Conservation (phyloP, 2,888 invertebrate species). For the Pristionchus exspectatus region DNA sequence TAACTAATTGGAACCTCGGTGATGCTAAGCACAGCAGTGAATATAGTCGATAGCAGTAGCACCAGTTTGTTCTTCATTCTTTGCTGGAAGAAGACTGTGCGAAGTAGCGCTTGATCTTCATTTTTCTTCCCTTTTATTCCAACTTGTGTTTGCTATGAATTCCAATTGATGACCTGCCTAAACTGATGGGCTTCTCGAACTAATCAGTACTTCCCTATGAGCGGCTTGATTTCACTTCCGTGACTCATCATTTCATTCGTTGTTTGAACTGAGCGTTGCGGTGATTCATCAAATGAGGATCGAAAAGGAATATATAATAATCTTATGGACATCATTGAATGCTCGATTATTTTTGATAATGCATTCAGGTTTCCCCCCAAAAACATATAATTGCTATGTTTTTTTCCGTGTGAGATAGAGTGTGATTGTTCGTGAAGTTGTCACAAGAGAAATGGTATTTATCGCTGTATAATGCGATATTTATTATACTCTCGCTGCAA, state of each 20-base stretch:
- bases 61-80: neutral
- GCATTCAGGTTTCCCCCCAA: too few relatives aligned
- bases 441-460: too few relatives aligned
- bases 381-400: too few relatives aligned
- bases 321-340: too few relatives aligned
- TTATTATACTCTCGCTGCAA: too few relatives aligned
- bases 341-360: too few relatives aligned
- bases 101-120: neutral
- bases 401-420: too few relatives aligned
- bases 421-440: too few relatives aligned
- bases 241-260: neutral
- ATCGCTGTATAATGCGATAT: too few relatives aligned
- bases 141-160: neutral
- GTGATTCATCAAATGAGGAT: too few relatives aligned
- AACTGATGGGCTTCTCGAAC: neutral
- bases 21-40: neutral
- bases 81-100: neutral
- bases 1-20: neutral
- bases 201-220: neutral
- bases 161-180: neutral
- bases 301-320: too few relatives aligned
- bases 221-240: neutral
- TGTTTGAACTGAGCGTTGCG: too few relatives aligned
- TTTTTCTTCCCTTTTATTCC: neutral
- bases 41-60: neutral